Base-by-base conservation (phyloP, 1,140 invertebrate genomes). In the Teleogryllus occipitalis region DNA sequence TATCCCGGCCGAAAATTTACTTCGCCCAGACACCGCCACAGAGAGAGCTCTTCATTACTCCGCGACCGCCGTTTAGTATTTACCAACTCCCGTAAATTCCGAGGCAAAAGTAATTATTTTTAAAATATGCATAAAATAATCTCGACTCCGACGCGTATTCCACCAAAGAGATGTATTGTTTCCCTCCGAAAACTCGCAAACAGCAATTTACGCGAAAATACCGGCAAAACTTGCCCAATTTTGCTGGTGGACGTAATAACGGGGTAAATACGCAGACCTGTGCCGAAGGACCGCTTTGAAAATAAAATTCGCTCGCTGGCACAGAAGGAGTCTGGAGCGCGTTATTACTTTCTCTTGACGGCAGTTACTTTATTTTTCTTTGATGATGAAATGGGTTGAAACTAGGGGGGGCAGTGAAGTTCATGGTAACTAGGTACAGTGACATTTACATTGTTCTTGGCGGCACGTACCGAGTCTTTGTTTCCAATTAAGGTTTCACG, bases 91-190 rank as follows among this genome's bases (percentile, higher is more conserved):
- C 54, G 18, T 65, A 65, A 65, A 65, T 65, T 65, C 54, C 10
- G 18, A 65, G 18, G 54, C 18, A 65, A 18, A 65, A 65, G 54
- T 65, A 14, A 65, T 18, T 65, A 14, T 65, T 65, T 18, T 65
- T 65, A 65, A 65, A 65, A 65, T 14, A 65, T 65, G 54, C 54
- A 65, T 65, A 65, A 65, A 65, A 65, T 65, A 65, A 65, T 65
- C 54, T 65, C 10, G 54, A 65, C 54, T 65, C 18, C 10, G 54
- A 14, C 54, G 54, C 18, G 54, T 10, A 65, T 39, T 39, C 27
- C 27, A 39, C 27, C 27, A 39, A 39, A 39, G 27, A 65, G 54
- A 65, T 65, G 18, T 65, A 65, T 18, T 65, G 54, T 65, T 65
- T 65, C 18, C 18, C 54, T 10, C 54, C 18, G 54, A 65, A 65